These are phyloP conservation scores for Cynopterus brachyotis DNA, from an alignment of 2,113 vertebrate genomes.

Conservation along the genomic window DNA sequence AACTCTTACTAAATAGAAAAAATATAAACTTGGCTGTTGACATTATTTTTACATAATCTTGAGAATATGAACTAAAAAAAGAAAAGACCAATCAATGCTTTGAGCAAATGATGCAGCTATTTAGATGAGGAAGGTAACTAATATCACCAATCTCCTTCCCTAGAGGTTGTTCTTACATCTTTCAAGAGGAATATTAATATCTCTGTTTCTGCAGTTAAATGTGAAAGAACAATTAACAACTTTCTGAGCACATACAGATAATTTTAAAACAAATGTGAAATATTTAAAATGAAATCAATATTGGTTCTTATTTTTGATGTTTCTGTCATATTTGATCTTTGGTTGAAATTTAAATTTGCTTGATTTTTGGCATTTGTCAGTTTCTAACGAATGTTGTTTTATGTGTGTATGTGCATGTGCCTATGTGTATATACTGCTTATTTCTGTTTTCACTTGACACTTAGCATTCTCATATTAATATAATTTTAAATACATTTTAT, in stretches of 20 bases:
- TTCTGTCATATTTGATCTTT: not conserved
- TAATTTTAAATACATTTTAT: not conserved
- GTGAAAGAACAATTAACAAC: not conserved
- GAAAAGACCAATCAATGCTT: not conserved
- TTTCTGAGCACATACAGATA: not conserved
- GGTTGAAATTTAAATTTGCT: not conserved
- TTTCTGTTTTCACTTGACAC: not conserved
- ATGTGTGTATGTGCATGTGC: not conserved
- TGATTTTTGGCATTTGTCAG: not conserved
- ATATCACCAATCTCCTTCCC: not conserved
- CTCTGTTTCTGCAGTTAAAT: not conserved
- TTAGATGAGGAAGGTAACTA: not conserved
- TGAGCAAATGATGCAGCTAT: not conserved
- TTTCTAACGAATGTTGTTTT: not conserved
- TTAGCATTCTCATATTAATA: not conserved
- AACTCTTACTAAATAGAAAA: not conserved
- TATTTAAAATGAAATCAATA: not conserved
- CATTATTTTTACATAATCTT: not conserved
- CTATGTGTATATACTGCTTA: not conserved
- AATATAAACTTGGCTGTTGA: not conserved
- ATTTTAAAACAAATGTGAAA: not conserved
- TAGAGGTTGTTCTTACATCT: not conserved
- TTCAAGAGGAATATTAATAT: not conserved
- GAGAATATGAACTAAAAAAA: not conserved
- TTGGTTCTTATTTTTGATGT: not conserved